Conservation (phyloP, 2,888 invertebrate species). For the Nymphalis c-album region DNA sequence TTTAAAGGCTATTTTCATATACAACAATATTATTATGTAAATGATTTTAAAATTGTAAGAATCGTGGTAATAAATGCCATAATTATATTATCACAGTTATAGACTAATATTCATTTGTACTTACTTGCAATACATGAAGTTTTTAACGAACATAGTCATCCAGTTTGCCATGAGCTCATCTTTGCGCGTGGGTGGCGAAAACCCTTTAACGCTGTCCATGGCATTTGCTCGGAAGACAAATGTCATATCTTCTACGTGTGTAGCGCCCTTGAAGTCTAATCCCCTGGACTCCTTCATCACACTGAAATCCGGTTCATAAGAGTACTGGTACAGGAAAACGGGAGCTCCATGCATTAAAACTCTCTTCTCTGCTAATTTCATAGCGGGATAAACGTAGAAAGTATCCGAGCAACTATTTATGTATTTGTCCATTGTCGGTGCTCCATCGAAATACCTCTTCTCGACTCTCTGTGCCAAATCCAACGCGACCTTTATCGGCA, state of each 20-base stretch:
- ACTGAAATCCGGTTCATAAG: constrained; percentile 73
- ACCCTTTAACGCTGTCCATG: constrained; percentile 41
- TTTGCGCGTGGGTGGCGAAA: constrained; percentile 39
- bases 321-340: constrained; percentile 78
- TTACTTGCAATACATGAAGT: constrained; percentile 64
- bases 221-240: constrained; percentile 73
- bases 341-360: constrained; percentile 56
- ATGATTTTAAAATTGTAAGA: too few species aligned
- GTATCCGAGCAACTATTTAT: constrained; percentile 56
- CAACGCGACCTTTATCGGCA: constrained; percentile 40
- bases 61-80: background rate
- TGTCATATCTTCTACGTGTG: constrained; percentile 82
- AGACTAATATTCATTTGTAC: constrained; percentile 17
- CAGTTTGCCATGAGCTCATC: constrained; percentile 54
- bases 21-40: too few species aligned
- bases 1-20: too few species aligned
- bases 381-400: constrained; percentile 60
- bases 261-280: constrained; percentile 72
- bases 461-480: constrained; percentile 47
- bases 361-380: constrained; percentile 53
- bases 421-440: constrained; percentile 52
- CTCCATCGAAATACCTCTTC: constrained; percentile 53
- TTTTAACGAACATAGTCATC: constrained; percentile 58
- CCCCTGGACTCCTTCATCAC: constrained; percentile 64
- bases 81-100: constrained; percentile 5